A percentile compares a stretch with the other conserved stretches of the same genome.
phyloP scores from a whole-genome alignment of 2,888 invertebrate species.

The Stegophylla sp. region DNA sequence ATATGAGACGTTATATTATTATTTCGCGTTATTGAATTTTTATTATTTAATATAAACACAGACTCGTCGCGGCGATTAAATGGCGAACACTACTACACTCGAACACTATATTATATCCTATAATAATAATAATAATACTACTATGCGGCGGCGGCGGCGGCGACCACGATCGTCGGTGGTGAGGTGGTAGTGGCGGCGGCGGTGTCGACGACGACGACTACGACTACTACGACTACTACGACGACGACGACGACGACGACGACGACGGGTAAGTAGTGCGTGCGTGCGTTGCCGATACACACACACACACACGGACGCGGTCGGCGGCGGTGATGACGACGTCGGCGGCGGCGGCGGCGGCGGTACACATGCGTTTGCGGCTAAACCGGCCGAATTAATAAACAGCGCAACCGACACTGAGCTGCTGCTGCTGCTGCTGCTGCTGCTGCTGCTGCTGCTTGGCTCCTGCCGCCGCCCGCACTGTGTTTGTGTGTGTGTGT shows the following conservation, averaged over 20 bases:
- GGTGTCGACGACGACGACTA: not conserved
- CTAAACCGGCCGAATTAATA: slow-evolving; percentile 59
- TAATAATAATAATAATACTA: slow-evolving; percentile 50
- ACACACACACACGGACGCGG: slow-evolving; percentile 42
- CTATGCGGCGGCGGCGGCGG: slow-evolving; percentile 34
- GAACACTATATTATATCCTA: not conserved
- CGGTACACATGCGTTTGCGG: slow-evolving; percentile 57
- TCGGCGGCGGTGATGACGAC: not conserved
- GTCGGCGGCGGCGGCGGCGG: slow-evolving; percentile 33
- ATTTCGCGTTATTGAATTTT: not conserved
- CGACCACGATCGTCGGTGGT: slow-evolving; percentile 34
- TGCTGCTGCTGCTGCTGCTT: slow-evolving; percentile 29
- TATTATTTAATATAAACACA: not conserved
- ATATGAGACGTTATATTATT: not conserved
- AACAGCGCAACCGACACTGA: slow-evolving; percentile 57
- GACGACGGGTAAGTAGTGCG: slow-evolving; percentile 53
- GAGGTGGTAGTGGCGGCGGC: not conserved
- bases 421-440: slow-evolving; percentile 47
- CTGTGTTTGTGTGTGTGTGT: not conserved
- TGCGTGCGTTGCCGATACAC: slow-evolving; percentile 58
- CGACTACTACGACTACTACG: not conserved
- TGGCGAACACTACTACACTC: slow-evolving; percentile 47
- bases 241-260: slow-evolving; percentile 31
- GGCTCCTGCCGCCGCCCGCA: slow-evolving; percentile 43
- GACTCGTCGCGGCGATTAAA: slow-evolving; percentile 50